A percentile compares a stretch with the other conserved stretches of the same genome.
phyloP scores from a whole-genome alignment of 2,797 vertebrate genomes.

The Syndactyla subalaris region DNA sequence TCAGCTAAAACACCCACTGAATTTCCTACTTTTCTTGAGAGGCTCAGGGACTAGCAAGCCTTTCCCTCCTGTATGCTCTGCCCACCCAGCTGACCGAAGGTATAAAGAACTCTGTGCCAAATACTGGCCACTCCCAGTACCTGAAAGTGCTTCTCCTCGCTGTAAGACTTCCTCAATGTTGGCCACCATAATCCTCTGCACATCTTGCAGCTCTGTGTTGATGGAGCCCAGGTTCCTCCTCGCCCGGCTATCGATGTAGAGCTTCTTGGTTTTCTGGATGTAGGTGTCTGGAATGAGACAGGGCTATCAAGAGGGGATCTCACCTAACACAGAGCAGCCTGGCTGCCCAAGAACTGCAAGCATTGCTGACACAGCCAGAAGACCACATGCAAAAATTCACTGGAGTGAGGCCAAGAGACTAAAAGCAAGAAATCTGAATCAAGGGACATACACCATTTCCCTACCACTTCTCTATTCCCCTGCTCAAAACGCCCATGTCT shows the following conservation, averaged over 20 bases:
- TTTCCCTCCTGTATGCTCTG: background rate
- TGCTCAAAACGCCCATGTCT: background rate
- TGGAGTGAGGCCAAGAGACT: background rate
- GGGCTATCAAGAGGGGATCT: background rate
- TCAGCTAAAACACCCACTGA: background rate
- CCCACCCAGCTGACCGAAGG: fast-evolving
- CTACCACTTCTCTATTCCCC: background rate
- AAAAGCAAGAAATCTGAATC: background rate
- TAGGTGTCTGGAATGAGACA: slow-evolving; percentile 88
- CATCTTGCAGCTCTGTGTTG: slow-evolving; percentile 97
- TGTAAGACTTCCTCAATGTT: slow-evolving; percentile 98
- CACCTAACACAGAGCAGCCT: background rate
- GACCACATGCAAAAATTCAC: background rate
- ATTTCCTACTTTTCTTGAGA: background rate
- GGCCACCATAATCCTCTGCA: slow-evolving; percentile 99
- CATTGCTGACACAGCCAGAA: background rate
- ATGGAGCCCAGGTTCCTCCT: slow-evolving; percentile 95
- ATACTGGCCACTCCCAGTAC: slow-evolving; percentile 58
- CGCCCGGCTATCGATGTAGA: slow-evolving; percentile 95
- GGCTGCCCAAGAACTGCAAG: background rate
- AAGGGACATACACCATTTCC: background rate
- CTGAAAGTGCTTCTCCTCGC: slow-evolving; percentile 94
- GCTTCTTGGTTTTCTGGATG: slow-evolving; percentile 99
- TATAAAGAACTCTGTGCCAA: background rate
- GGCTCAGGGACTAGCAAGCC: background rate